These are phyloP conservation scores for Hyposoter didymator DNA, from an alignment of 2,888 invertebrate species.

Conservation along the genomic window DNA sequence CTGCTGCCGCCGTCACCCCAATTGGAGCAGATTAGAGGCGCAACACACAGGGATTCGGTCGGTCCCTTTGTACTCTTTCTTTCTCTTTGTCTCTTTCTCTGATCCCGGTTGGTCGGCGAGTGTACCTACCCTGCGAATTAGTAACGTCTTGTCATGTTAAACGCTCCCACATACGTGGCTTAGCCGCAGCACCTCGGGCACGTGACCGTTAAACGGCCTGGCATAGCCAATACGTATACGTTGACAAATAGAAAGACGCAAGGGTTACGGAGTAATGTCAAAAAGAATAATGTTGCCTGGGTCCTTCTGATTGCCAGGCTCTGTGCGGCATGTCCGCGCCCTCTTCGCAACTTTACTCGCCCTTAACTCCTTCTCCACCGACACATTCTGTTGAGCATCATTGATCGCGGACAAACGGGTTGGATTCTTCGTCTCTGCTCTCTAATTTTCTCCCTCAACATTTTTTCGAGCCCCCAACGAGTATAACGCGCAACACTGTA, in stretches of 20 bases:
- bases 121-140: conserved; percentile 82
- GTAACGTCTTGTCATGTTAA: conserved; percentile 82
- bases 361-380: conserved; percentile 48
- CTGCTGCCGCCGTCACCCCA: conserved; percentile 74
- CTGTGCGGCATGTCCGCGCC: neutral
- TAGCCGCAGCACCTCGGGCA: conserved; percentile 66
- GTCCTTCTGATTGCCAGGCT: neutral
- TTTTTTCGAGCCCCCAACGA: neutral
- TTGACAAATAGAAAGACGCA: neutral
- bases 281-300: neutral
- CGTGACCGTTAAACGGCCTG: conserved; percentile 59
- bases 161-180: conserved; percentile 75
- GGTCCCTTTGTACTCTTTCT: conserved; percentile 79
- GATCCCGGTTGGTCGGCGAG: conserved; percentile 69
- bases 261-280: neutral
- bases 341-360: conserved; percentile 43
- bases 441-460: conserved; percentile 45
- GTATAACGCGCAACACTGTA: neutral
- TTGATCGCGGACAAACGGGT: conserved; percentile 20
- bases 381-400: conserved; percentile 4
- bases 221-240: conserved; percentile 13
- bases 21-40: conserved; percentile 83
- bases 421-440: conserved; percentile 20
- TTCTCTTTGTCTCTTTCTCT: conserved; percentile 47
- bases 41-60: conserved; percentile 81